Evolutionary conservation across 2,113 vertebrate species (phyloP), one percentile per base, ranked within the genome.

Genomic region (Xiphorhynchus elegans): DNA sequence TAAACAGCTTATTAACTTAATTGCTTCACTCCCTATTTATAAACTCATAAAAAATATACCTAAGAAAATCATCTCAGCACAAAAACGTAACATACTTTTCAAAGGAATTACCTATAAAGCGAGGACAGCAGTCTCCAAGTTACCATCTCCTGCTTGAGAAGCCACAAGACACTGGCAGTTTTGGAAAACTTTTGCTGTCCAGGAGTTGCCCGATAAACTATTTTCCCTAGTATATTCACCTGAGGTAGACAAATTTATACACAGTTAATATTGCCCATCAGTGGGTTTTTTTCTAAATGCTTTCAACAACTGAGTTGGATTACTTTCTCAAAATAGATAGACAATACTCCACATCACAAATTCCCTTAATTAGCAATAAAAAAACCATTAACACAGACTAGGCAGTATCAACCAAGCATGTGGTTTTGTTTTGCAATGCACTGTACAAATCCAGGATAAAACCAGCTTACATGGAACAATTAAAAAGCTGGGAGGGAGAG

Each of bases 111-210:
- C 99, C 98, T 99, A 91, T 99, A 99, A 49, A 99, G 98, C 0
- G 99, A 99, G 46, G 98, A 98, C 66, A 99, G 95, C 60, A 99
- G 98, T 80, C 99, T 99, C 99, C 99, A 99, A 2, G 99, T 98
- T 86, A 98, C 98, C 98, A 98, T 99, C 96, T 99, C 99, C 95
- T 99, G 99, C 78, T 99, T 99, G 87, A 99, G 98, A 91, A 99
- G 98, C 99, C 99, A 99, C 73, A 98, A 97, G 73, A 99, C 98
- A 69, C 99, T 99, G 10, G 99, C 98, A 33, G 99, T 99, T 97
- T 99, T 99, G 64, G 98, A 99, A 93, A 98, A 98, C 77, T 99
- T 99, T 76, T 99, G 99, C 92, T 99, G 99, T 68, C 99, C 99
- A 60, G 98, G 98, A 50, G 98, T 98, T 4, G 99, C 98, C 93